Conservation (phyloP, 2,113 vertebrate species). For the Loxodonta africana region DNA sequence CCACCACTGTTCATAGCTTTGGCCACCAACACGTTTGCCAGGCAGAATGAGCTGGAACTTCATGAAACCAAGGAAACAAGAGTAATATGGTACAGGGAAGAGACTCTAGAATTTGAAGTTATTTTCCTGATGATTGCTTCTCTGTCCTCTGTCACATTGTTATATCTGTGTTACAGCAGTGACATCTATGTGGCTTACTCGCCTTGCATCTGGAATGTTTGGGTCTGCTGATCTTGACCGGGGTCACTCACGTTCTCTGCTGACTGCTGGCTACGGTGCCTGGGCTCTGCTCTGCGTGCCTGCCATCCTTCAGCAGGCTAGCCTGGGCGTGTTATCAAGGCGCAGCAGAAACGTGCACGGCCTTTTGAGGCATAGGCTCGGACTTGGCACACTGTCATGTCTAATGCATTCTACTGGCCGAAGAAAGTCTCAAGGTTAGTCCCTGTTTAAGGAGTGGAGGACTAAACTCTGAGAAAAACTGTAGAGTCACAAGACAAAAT, state of each 20-base stretch:
- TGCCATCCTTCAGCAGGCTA: background rate
- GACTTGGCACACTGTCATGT: background rate
- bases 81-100: background rate
- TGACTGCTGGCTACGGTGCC: background rate
- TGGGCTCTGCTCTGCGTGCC: background rate
- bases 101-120: background rate
- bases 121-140: background rate
- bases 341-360: background rate
- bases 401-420: background rate
- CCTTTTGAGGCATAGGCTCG: background rate
- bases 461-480: conserved; percentile 23
- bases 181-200: background rate
- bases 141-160: background rate
- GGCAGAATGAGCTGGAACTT: background rate
- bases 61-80: conserved; percentile 9
- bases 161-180: background rate
- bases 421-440: background rate
- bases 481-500: conserved; percentile 13
- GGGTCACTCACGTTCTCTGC: background rate
- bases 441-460: background rate
- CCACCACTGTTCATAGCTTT: conserved; percentile 1
- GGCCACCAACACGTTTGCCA: conserved; percentile 38
- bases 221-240: background rate
- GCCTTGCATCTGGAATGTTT: background rate
- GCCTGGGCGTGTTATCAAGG: background rate